A percentile compares a stretch with the other conserved stretches of the same genome.
These are phyloP conservation scores for Trachelipus rathkii DNA, from an alignment of 1,140 invertebrate genomes.

Conservation along the genomic window DNA sequence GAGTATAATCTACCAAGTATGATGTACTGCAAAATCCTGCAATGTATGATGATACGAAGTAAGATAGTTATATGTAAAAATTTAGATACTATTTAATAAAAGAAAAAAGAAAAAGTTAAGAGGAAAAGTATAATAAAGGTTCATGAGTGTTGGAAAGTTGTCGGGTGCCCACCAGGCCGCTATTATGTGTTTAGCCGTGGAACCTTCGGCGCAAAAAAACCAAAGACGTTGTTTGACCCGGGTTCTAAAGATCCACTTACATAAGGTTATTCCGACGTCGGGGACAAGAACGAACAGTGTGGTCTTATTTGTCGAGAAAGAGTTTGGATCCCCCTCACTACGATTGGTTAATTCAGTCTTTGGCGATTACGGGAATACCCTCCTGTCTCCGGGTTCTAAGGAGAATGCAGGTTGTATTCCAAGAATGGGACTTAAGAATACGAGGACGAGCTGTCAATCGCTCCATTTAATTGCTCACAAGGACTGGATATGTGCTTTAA, in stretches of 20 bases:
- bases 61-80: no score
- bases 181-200: constrained; percentile 74
- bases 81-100: no score
- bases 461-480: constrained; percentile 83
- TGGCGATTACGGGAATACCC: constrained; percentile 62
- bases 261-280: constrained; percentile 66
- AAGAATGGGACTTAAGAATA: constrained; percentile 80
- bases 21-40: no score
- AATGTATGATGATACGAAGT: no score
- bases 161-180: constrained; percentile 79
- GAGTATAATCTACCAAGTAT: no score
- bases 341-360: constrained; percentile 79
- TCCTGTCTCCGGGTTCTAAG: constrained; percentile 81
- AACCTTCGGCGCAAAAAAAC: constrained; percentile 48
- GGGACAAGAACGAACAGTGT: constrained; percentile 56
- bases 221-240: constrained; percentile 60
- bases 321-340: constrained; percentile 84
- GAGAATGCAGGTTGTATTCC: constrained; percentile 84
- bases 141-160: constrained; percentile 67
- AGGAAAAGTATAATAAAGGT: constrained; percentile 53
- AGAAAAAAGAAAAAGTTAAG: no score
- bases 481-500: constrained; percentile 79
- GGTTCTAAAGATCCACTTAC: constrained; percentile 87
- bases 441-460: constrained; percentile 65
- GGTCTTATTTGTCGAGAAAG: constrained; percentile 59